Evolutionary conservation across 2,888 invertebrate species (phyloP), one percentile per base, ranked within the genome.

Genomic region (Clepsis dumicolana): DNA sequence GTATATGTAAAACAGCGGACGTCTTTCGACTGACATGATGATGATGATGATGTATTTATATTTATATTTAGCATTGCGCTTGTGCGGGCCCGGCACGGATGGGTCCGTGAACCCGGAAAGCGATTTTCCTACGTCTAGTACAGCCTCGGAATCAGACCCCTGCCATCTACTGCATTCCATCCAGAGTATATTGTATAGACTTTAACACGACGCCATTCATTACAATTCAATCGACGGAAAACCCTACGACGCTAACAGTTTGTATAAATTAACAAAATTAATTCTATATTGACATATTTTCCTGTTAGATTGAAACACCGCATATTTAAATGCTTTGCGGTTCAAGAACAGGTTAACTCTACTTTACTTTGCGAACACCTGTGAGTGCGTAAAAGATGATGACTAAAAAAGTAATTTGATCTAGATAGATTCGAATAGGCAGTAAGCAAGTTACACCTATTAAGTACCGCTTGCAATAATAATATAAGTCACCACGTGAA

Each of bases 101-200:
- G 41, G 54, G 64, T 64, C 64, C 18, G n/a, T 56, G 64, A 65
- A 52, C 65, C 60, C 60, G 65, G 65, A 60, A 60, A 60, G 41
- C 18, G 29, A 53, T 59, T 24, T 53, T 27, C 65, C 38, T 27
- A n/a, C 29, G 12, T 24, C 53, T 41, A 0, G 29, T 24, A 14
- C 14, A 18, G 16, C 52, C 52, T 12, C 14, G 8, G n/a, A 44
- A 38, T 35, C 60, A 25, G 32, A 14, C 10, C 56, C 21, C 16
- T n/a, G n/a, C 56, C 32, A 56, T 54, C 52, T 53, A 38, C 1
- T 24, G 24, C 52, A 52, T 52, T 52, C 52, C 52, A 25, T n/a
- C n/a, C 52, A 29, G 38, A 4, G n/a, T n/a, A n/a, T n/a, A n/a
- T n/a, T n/a, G n/a, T n/a, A n/a, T 35, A 12, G 35, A 7, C 5